Base-by-base conservation (phyloP, 2,888 invertebrate genomes). In the Eristalinus sepulchralis region DNA sequence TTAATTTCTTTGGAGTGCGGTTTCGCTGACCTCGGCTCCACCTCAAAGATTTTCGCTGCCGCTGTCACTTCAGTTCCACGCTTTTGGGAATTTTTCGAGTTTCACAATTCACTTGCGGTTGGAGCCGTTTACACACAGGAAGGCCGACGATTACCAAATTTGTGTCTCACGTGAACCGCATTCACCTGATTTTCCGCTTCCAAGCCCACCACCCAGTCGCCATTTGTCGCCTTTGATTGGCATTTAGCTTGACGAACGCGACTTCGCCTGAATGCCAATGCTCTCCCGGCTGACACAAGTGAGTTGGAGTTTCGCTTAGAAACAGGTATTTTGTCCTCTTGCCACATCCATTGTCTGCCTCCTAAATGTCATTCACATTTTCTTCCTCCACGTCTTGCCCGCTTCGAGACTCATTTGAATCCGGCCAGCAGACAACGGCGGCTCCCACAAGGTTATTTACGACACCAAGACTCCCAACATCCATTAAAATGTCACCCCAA, bases 381-480 rank as follows among this genome's bases (percentile, higher is more conserved):
- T 27, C 24, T 4, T 22, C 8, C 24, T 10, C 24, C n/a, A n/a
- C 24, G 57, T 22, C 24, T 24, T 11, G 2, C 11, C 24, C 22
- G 24, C 0, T 57, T 57, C 57, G 24, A 2, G 4, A 22, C 47
- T 57, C 57, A 57, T 57, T 57, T 57, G 24, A 57, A 57, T 57
- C 47, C 47, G 47, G 47, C n/a, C 47, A 47, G 6, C 47, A 47
- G 39, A 39, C 39, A 39, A 39, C 13, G n/a, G 39, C 39, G 13
- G 20, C 57, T 57, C 57, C 73, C 73, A 64, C 73, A 55, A 73
- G 53, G 33, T 20, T 64, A 55, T 57, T 53, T 22, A 24, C 9
- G 57, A 57, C 24, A 24, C 57, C 13, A 13, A 3, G 57, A 17
- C 24, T 57, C 24, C 57, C 57, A 13, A 13, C 57, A 57, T 57